A percentile compares a stretch with the other conserved stretches of the same genome.
These are phyloP conservation scores for Macrophya annulata DNA, from an alignment of 2,888 invertebrate genomes.

Conservation along the genomic window DNA sequence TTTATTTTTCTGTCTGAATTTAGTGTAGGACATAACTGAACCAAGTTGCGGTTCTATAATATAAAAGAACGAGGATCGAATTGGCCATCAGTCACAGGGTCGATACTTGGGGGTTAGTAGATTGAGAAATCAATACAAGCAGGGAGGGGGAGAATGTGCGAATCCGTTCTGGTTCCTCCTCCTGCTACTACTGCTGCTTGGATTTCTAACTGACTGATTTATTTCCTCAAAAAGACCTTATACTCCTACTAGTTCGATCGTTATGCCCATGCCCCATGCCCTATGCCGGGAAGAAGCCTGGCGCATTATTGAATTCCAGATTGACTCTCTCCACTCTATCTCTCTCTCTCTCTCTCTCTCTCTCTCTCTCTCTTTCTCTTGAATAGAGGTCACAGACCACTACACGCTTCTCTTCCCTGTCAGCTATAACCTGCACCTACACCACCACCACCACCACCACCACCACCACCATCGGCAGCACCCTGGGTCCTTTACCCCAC, in stretches of 20 bases:
- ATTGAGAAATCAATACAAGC: slow-evolving; percentile 43
- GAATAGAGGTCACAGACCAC: slow-evolving; percentile 22
- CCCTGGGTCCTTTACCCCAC: slow-evolving; percentile 54
- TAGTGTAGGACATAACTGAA: background rate
- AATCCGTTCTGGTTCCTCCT: background rate
- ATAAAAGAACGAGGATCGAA: slow-evolving; percentile 39
- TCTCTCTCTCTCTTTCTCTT: slow-evolving; percentile 25
- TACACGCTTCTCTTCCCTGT: background rate
- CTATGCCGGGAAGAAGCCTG: background rate
- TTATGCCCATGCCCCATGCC: background rate
- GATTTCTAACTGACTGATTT: slow-evolving; percentile 40
- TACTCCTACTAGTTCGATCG: slow-evolving; percentile 14
- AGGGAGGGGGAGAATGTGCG: background rate
- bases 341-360: background rate
- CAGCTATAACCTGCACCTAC: slow-evolving; percentile 28
- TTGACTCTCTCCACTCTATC: slow-evolving; percentile 20
- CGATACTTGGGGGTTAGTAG: slow-evolving; percentile 17
- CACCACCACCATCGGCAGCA: slow-evolving; percentile 49
- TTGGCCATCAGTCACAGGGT: slow-evolving; percentile 27
- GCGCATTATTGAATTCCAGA: slow-evolving; percentile 50
- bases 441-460: slow-evolving; percentile 5
- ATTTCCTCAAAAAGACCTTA: slow-evolving; percentile 22
- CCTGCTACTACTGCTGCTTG: background rate
- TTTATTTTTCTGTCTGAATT: background rate
- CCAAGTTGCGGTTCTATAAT: background rate